These are phyloP conservation scores for Acanthacorydalis orientalis DNA, from an alignment of 2,888 invertebrate genomes.

Conservation along the genomic window DNA sequence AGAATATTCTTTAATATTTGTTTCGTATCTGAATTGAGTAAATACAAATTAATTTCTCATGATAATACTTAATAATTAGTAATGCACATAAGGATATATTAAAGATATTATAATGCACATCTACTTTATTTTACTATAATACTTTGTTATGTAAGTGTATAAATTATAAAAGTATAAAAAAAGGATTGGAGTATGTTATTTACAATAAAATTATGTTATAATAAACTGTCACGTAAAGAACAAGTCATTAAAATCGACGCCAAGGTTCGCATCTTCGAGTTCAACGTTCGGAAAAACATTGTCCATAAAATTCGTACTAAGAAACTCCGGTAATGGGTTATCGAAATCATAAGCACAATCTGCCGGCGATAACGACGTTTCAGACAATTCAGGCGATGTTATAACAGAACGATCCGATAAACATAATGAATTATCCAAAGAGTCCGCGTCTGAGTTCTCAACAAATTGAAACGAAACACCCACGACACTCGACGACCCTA, in stretches of 20 bases:
- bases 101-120: no score
- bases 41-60: no score
- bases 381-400: constrained; percentile 31
- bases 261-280: no score
- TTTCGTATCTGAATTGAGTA: no score
- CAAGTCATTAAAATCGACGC: constrained; percentile 15
- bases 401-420: constrained; percentile 27
- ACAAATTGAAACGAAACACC: constrained; percentile 9
- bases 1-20: no score
- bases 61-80: no score
- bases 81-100: no score
- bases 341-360: constrained; percentile 22
- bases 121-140: no score
- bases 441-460: constrained; percentile 37
- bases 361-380: constrained; percentile 39
- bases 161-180: not conserved
- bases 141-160: no score
- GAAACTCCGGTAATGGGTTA: constrained; percentile 20
- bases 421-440: constrained; percentile 32
- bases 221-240: constrained; percentile 19
- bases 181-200: not conserved
- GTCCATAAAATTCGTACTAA: constrained; percentile 21
- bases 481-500: not conserved
- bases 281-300: no score
- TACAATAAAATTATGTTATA: not conserved